These are phyloP conservation scores for Falco punctatus DNA, from an alignment of 2,113 vertebrate genomes.

Conservation along the genomic window DNA sequence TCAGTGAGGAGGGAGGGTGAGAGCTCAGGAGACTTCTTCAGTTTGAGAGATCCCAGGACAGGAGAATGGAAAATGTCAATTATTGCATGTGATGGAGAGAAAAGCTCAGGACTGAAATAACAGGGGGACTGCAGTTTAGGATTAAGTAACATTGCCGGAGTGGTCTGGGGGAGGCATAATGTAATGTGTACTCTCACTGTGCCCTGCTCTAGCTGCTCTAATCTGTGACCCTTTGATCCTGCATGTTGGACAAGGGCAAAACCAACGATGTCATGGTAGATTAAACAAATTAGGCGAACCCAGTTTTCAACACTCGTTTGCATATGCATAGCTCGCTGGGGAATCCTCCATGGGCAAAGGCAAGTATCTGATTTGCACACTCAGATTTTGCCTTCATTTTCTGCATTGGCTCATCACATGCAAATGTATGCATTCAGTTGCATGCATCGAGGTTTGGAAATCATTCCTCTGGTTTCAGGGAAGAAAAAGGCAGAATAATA, in stretches of 20 bases:
- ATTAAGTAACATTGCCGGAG: neutral
- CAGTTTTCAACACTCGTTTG: neutral
- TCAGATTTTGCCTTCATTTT: neutral
- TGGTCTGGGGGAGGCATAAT: neutral
- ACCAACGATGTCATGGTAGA: neutral
- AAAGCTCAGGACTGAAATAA: constrained; percentile 7
- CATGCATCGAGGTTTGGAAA: constrained; percentile 10
- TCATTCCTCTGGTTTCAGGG: constrained; percentile 50
- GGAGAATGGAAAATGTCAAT: constrained; percentile 24
- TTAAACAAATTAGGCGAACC: neutral
- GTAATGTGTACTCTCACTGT: neutral
- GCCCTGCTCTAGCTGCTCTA: neutral
- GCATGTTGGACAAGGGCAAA: neutral
- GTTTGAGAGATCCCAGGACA: constrained; percentile 41
- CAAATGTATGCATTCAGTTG: constrained; percentile 33
- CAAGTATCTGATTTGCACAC: constrained; percentile 20
- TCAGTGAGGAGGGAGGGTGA: neutral
- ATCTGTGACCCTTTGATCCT: neutral
- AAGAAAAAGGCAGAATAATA: constrained; percentile 57
- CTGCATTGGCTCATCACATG: constrained; percentile 9
- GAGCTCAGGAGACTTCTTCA: constrained; percentile 5
- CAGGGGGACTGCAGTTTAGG: neutral
- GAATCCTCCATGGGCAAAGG: neutral
- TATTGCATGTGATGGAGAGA: neutral
- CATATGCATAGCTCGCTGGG: neutral